Evolutionary conservation across 2,888 invertebrate genomes (phyloP), one percentile per base, ranked within the genome.

Genomic region (Adineta ricciae): DNA sequence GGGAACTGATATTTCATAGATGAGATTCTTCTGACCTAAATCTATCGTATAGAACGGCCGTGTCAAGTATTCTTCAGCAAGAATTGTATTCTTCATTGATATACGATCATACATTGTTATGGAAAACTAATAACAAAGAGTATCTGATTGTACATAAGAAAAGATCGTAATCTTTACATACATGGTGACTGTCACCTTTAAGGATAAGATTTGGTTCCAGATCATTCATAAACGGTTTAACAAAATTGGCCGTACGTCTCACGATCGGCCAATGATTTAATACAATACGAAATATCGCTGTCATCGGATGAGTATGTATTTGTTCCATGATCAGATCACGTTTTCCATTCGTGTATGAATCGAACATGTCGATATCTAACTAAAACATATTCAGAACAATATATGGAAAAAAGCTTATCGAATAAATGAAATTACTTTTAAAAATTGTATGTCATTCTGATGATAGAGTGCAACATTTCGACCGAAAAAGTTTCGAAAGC

Each of bases 401-500:
- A 86, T 24, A 86, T 86, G 56, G 86, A 86, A 52, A 86, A 73
- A 32, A 86, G 50, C 85, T 86, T 86, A 86, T 36, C 19, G 85
- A 83, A 83, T 50, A 72, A 2, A 84, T 56, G 32, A 36, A 73
- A 41, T 11, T 24, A 38, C 91, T 89, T 90, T 90, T 8, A 91
- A 87, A 88, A 91, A 90, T 86, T 91, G 90, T 32, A 91, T 87
- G 87, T 90, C 90, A 64, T 89, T 88, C 83, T 87, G 87, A 36
- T 87, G 88, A 64, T 87, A 87, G 4, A 94, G 92, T 0, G 89
- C 88, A 87, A 93, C 92, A 4, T 93, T 92, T 88, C 94, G 94
- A 52, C 92, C 92, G 89, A 95, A 96, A 87, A 94, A 93, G 87
- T 93, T 92, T 86, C 94, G 93, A 89, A 95, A 96, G 88, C 94